Evolutionary conservation across 2,888 invertebrate genomes (phyloP), one percentile per base, ranked within the genome.

Genomic region (Emmelina monodactyla): DNA sequence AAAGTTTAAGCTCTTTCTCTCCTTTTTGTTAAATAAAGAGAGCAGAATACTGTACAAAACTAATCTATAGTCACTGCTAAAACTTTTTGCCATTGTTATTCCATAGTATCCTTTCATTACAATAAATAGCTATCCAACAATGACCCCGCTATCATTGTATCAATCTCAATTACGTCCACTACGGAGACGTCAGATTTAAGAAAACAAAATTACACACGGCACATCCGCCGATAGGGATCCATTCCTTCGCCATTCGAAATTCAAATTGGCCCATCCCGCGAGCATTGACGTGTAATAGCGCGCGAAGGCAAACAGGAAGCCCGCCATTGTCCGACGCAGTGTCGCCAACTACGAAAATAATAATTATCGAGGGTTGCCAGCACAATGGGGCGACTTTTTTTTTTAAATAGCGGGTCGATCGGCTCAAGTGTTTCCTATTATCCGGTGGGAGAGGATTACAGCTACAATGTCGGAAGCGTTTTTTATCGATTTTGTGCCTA

Each of bases 331-430:
- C 58, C 63, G 62, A 48, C 47, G 54, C 72, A 65, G 72, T 76
- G 78, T 79, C 75, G 73, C 76, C 73, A 75, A 73, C 73, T 75
- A 75, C 69, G 68, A 78, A 76, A 78, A 79, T 78, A 76, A 78
- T 78, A 76, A 79, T 78, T 78, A 78, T 73, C 68, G 63, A 62
- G 78, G 76, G 78, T 55, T 67, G 67, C 56, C 55, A 57, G 47
- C 50, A 73, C 71, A 72, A 76, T 70, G 44, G 67, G 52, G 46
- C 46, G 47, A 35, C 39, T 50, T 58, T 63, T 66, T 66, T 63
- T 59, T 62, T 58, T 58, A 60, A 71, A 67, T 72, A 75, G 68
- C 72, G 70, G 66, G 62, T 68, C 70, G 69, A 69, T 67, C 66
- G 72, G 66, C 68, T 76, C 72, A 70, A 78, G 78, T 73, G 70